Evolutionary conservation across 2,888 invertebrate species (phyloP).

Genomic region (Ichneumoninae sp.): DNA sequence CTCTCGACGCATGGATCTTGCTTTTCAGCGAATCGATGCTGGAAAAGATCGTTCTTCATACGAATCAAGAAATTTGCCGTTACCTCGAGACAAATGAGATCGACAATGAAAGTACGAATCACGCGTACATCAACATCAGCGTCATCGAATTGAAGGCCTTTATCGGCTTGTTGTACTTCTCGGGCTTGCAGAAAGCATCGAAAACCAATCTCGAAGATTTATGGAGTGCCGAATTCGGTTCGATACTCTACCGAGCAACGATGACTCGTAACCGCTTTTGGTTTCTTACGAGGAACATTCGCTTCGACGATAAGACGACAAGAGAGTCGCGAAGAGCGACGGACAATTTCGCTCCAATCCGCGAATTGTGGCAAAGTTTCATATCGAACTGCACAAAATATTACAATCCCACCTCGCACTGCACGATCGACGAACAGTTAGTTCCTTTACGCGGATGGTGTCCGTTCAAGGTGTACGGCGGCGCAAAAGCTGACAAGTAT

Average conservation of each 20-base stretch:
- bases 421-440: slow-evolving; percentile 73
- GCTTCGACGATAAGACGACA: slow-evolving; percentile 68
- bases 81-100: neutral
- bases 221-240: slow-evolving; percentile 35
- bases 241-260: slow-evolving; percentile 48
- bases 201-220: slow-evolving; percentile 49
- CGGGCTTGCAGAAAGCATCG: slow-evolving; percentile 47
- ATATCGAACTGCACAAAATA: slow-evolving; percentile 64
- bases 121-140: neutral
- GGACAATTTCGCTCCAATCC: slow-evolving; percentile 69
- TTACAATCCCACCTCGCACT: slow-evolving; percentile 67
- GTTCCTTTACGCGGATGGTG: slow-evolving; percentile 71
- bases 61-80: slow-evolving; percentile 15
- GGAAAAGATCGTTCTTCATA: neutral
- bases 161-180: slow-evolving; percentile 58
- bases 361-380: slow-evolving; percentile 71
- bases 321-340: slow-evolving; percentile 58
- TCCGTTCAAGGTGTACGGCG: slow-evolving; percentile 70
- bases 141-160: slow-evolving; percentile 46
- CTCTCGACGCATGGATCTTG: slow-evolving; percentile 13
- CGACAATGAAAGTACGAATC: neutral
- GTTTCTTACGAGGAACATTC: slow-evolving; percentile 58
- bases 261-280: slow-evolving; percentile 65
- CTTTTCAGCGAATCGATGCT: slow-evolving; percentile 1
- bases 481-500: slow-evolving; percentile 71